A percentile compares a stretch with the other conserved stretches of the same genome.
phyloP scores from a whole-genome alignment of 2,113 vertebrate species.

The Pogona vitticeps region DNA sequence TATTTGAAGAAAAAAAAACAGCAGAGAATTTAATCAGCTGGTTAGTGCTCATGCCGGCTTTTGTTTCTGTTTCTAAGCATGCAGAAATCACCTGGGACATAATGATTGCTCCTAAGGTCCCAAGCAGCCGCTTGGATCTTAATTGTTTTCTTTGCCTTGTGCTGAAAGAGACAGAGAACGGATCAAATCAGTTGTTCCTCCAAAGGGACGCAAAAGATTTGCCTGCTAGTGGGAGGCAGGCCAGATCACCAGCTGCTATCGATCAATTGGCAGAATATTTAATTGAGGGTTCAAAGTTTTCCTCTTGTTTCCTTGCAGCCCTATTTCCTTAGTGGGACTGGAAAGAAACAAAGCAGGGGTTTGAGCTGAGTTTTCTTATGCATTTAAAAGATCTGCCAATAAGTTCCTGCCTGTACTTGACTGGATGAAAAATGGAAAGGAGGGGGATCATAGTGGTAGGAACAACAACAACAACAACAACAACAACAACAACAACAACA shows the following conservation, averaged over 20 bases:
- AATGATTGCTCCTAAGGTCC: conserved; percentile 38
- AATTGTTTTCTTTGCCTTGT: conserved; percentile 21
- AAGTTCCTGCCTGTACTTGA: not conserved
- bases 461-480: too few relatives aligned
- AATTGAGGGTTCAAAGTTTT: not conserved
- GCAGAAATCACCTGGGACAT: not conserved
- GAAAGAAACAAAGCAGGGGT: not conserved
- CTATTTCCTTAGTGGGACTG: too few relatives aligned
- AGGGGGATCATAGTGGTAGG: too few relatives aligned
- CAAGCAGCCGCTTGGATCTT: conserved; percentile 45
- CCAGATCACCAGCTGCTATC: not conserved
- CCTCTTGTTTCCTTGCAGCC: too few relatives aligned
- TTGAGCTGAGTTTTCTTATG: not conserved
- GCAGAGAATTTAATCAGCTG: too few relatives aligned
- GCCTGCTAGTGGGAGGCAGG: conserved; percentile 9
- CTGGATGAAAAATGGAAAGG: not conserved
- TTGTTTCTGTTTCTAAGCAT: too few relatives aligned
- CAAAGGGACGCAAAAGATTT: not conserved
- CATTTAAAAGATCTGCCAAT: not conserved
- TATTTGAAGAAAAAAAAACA: too few relatives aligned
- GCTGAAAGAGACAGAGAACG: not conserved
- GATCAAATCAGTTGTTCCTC: conserved; percentile 10
- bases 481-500: too few relatives aligned
- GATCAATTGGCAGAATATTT: not conserved
- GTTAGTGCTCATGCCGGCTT: too few relatives aligned